These are phyloP conservation scores for Knipowitschia caucasica DNA, from an alignment of 2,797 vertebrate species.

Conservation along the genomic window DNA sequence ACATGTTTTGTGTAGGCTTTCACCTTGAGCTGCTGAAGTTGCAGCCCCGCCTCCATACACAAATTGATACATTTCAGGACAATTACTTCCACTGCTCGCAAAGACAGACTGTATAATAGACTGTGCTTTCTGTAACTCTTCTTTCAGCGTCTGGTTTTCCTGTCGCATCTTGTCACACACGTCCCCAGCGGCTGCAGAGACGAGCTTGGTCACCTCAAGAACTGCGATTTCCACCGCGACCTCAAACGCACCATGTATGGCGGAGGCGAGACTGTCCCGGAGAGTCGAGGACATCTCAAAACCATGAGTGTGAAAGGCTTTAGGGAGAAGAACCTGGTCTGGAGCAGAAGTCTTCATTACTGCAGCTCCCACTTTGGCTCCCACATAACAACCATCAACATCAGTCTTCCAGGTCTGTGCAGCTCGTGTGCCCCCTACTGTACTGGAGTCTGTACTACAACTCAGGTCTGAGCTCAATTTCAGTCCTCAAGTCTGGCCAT, in stretches of 20 bases:
- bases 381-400: too few species aligned
- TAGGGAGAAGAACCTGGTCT: not conserved
- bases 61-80: not conserved
- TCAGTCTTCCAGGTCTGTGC: too few species aligned
- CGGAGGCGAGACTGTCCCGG: slow-evolving; percentile 63
- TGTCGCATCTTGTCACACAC: slow-evolving; percentile 54
- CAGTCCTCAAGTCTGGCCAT: too few species aligned
- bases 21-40: too few species aligned
- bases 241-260: slow-evolving; percentile 69
- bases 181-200: slow-evolving; percentile 49
- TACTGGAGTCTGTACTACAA: not conserved
- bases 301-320: not conserved
- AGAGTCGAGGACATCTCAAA: slow-evolving; percentile 42
- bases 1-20: too few species aligned
- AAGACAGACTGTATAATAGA: slow-evolving; percentile 33
- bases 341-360: slow-evolving; percentile 37
- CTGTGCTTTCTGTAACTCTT: slow-evolving; percentile 54
- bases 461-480: too few species aligned
- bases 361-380: too few species aligned
- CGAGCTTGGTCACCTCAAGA: slow-evolving; percentile 62
- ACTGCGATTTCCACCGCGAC: slow-evolving; percentile 71
- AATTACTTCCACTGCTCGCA: not conserved
- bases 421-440: slow-evolving; percentile 1
- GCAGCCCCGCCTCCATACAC: too few species aligned
- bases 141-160: slow-evolving; percentile 66